Evolutionary conservation across 2,113 vertebrate species (phyloP).

Genomic region (Python bivittatus): DNA sequence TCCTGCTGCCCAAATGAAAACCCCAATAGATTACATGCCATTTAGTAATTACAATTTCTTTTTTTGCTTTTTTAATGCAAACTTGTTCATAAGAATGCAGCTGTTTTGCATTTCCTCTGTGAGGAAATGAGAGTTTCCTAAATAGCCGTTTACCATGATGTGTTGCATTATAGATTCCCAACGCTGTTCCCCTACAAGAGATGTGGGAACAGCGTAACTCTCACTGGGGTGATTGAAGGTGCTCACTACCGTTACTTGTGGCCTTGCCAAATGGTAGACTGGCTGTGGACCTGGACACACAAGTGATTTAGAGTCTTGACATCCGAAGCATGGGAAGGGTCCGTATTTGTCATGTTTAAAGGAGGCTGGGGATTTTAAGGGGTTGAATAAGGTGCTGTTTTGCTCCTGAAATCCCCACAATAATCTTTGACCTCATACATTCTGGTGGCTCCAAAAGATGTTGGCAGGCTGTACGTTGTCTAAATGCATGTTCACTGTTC

Average conservation of each 20-base stretch:
- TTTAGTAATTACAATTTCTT: background rate
- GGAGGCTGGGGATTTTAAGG: no score
- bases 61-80: background rate
- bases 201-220: background rate
- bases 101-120: background rate
- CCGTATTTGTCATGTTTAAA: no score
- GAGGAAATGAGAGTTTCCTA: rapidly evolving
- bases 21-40: background rate
- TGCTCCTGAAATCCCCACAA: no score
- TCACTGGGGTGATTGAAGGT: background rate
- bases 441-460: background rate
- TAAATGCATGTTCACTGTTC: background rate
- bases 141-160: background rate
- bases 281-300: background rate
- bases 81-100: slow-evolving; percentile 8
- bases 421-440: background rate
- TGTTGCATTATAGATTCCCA: background rate
- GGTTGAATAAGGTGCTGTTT: no score
- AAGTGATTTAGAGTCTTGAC: background rate
- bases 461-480: background rate
- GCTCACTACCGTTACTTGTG: background rate
- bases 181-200: no score
- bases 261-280: background rate
- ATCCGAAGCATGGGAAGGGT: background rate
- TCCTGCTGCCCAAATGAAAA: background rate